A percentile compares a stretch with the other conserved stretches of the same genome.
phyloP scores from a whole-genome alignment of 2,113 vertebrate species.

The Falco punctatus region DNA sequence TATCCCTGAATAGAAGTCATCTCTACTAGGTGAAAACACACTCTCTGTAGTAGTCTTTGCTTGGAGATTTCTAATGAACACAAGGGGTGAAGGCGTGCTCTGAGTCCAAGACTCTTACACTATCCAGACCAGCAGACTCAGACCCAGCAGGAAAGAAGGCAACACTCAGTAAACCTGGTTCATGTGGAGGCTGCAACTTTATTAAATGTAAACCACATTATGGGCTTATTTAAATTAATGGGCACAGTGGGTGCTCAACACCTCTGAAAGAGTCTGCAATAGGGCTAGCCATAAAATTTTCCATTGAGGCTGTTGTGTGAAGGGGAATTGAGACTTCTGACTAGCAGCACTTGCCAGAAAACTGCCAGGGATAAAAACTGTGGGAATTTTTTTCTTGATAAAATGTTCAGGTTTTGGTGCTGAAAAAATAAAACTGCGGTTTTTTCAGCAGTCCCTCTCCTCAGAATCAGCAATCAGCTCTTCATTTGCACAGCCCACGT shows the following conservation, averaged over 20 bases:
- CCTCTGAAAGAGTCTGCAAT: slow-evolving; percentile 58
- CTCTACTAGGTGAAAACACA: not conserved
- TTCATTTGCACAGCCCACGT: not conserved
- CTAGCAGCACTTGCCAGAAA: not conserved
- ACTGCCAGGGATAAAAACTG: not conserved
- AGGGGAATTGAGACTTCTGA: not conserved
- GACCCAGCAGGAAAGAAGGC: slow-evolving; percentile 55
- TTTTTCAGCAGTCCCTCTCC: not conserved
- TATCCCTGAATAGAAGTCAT: not conserved
- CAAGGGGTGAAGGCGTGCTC: not conserved
- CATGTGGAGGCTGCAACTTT: slow-evolving; percentile 62
- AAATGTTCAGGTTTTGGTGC: not conserved
- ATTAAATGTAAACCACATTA: slow-evolving; percentile 70
- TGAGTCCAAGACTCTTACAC: not conserved
- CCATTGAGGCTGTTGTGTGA: not conserved
- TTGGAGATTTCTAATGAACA: not conserved
- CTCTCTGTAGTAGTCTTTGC: not conserved
- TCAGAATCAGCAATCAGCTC: not conserved
- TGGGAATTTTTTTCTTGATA: not conserved
- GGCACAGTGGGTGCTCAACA: slow-evolving; percentile 64
- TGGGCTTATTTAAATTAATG: slow-evolving; percentile 68
- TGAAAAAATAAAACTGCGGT: not conserved
- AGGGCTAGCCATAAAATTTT: slow-evolving; percentile 43
- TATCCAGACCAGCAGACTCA: slow-evolving; percentile 41
- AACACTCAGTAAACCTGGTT: slow-evolving; percentile 66